Evolutionary conservation across 2,113 vertebrate genomes (phyloP), one percentile per base, ranked within the genome.

Genomic region (Stegostoma tigrinum): DNA sequence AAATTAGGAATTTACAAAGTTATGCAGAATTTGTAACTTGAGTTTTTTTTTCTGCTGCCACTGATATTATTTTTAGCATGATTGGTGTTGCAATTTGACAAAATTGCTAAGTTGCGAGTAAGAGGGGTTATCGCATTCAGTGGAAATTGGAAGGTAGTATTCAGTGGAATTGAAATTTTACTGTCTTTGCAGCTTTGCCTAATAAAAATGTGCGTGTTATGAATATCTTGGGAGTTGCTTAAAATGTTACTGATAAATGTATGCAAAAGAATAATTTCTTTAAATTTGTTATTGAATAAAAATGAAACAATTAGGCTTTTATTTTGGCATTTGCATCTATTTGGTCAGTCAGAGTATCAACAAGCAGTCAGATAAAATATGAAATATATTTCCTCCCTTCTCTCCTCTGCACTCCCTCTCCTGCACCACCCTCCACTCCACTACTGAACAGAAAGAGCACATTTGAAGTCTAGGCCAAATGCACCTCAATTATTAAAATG

Each of bases 21-120:
- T 94, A 38, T 68, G 12, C 67, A 27, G 23, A 94, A 61, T 61
- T 61, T 61, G 55, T 61, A 61, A 61, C 55, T 61, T 61, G 55
- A 45, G n/a, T 94, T 68, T 89, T 48, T 38, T 94, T 94, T 94
- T 94, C 91, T 45, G 24, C 66, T 94, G 42, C 91, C 23, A 42
- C n/a, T 93, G 30, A 93, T 67, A n/a, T 94, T 94, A 38, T 66
- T 93, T 66, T 61, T 42, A 94, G 2, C 5, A 4, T 68, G 91
- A 94, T 45, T 67, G 6, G n/a, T 68, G 61, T 67, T 94, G 64
- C 15, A 66, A 68, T 94, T 95, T 24, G 67, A 48, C 42, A 66
- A 95, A 95, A 70, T 95, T 95, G 42, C 66, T 48, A 8, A 70
- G 67, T 38, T 30, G 42, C 2, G 66, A 72, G 64, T 48, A 21